These are phyloP conservation scores for Stenodera caucasica DNA, from an alignment of 2,888 invertebrate genomes.

Conservation along the genomic window DNA sequence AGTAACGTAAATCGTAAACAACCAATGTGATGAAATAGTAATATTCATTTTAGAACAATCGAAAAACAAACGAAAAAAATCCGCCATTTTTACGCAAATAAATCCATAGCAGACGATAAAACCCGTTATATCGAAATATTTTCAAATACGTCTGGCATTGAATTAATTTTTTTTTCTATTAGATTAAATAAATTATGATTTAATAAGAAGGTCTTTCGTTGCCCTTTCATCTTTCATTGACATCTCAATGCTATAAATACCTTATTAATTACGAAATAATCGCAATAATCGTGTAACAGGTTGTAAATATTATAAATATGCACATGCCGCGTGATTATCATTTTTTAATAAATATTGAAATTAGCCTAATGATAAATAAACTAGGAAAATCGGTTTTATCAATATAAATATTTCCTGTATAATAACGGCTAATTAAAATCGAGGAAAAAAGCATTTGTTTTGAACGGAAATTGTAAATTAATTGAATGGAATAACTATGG, in stretches of 20 bases:
- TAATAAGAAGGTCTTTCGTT: constrained; percentile 2
- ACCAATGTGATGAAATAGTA: not conserved
- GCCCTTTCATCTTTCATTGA: not conserved
- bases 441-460: not conserved
- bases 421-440: not conserved
- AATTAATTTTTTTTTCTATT: not conserved
- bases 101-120: not conserved
- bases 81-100: not conserved
- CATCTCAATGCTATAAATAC: constrained; percentile 5
- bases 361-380: not conserved
- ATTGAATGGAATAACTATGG: constrained; percentile 1
- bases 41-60: too few relatives aligned
- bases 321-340: too few relatives aligned
- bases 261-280: constrained; percentile 13
- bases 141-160: not conserved
- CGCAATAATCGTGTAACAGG: constrained; percentile 13
- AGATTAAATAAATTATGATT: not conserved
- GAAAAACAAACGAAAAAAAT: not conserved
- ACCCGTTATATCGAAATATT: too few relatives aligned
- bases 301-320: constrained; percentile 16
- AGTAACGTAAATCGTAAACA: constrained; percentile 4
- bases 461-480: constrained; percentile 5
- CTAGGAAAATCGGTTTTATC: not conserved
- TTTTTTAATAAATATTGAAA: not conserved
- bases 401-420: not conserved